These are phyloP conservation scores for Miltochrista miniata DNA, from an alignment of 2,888 invertebrate species.

Conservation along the genomic window DNA sequence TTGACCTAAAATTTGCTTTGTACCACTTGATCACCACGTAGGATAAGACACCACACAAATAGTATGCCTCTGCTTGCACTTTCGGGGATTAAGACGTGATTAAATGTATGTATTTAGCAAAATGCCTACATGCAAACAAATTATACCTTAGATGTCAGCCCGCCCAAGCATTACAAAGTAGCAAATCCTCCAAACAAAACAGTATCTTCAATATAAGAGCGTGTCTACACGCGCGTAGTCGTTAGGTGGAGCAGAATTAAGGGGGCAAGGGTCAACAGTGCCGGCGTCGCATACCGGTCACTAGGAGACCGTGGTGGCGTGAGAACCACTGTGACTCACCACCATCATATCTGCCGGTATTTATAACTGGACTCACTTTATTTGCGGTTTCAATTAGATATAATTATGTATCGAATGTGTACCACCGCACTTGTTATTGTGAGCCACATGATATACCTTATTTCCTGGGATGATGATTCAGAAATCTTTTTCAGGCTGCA, in stretches of 20 bases:
- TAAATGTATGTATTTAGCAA: too few species aligned
- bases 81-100: too few species aligned
- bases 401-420: not conserved
- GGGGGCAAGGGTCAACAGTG: slow-evolving; percentile 62
- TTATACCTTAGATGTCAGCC: too few species aligned
- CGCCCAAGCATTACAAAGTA: too few species aligned
- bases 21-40: too few species aligned
- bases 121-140: too few species aligned
- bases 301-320: slow-evolving; percentile 66
- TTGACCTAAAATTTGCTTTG: too few species aligned
- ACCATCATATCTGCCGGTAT: slow-evolving; percentile 23
- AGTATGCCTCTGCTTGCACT: too few species aligned
- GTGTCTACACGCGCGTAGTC: slow-evolving; percentile 14
- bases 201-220: not conserved
- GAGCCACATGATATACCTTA: too few species aligned
- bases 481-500: too few species aligned
- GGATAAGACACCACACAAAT: too few species aligned
- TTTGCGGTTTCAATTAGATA: not conserved
- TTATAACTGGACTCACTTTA: slow-evolving; percentile 9
- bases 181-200: not conserved
- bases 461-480: too few species aligned
- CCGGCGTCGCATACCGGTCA: slow-evolving; percentile 67
- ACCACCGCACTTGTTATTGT: not conserved
- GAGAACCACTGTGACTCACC: slow-evolving; percentile 67
- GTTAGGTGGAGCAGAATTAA: slow-evolving; percentile 72